Evolutionary conservation across 2,113 vertebrate species (phyloP).

Genomic region (Cyanoramphus novaezelandiae): DNA sequence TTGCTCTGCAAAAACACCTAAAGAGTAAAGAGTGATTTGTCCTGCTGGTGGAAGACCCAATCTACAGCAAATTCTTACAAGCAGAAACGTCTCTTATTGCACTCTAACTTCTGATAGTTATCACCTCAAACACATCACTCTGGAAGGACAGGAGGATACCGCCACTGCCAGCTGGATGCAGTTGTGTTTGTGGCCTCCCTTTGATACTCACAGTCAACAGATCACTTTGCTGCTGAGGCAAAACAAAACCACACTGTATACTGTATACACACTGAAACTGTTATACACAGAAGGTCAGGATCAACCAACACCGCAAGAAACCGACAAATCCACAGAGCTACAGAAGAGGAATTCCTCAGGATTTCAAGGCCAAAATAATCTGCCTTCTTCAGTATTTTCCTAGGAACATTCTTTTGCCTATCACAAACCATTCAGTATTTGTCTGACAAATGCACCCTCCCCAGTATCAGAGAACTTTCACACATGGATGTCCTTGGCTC

Average conservation of each 20-base stretch:
- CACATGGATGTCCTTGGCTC: background rate
- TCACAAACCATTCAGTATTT: background rate
- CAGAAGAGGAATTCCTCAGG: background rate
- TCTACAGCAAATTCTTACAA: background rate
- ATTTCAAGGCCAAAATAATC: background rate
- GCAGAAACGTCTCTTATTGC: background rate
- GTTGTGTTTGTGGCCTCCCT: background rate
- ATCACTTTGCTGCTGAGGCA: background rate
- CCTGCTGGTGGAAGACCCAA: accelerated
- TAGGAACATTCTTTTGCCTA: background rate
- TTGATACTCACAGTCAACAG: background rate
- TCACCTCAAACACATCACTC: background rate
- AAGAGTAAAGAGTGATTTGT: background rate
- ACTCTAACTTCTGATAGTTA: background rate
- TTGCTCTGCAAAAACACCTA: background rate
- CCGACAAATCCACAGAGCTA: background rate
- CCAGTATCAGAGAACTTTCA: background rate
- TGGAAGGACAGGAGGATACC: background rate
- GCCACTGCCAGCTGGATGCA: background rate
- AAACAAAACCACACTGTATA: background rate
- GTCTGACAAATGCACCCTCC: background rate
- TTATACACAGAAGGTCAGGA: background rate
- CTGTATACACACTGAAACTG: too few species aligned
- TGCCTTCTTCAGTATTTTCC: background rate
- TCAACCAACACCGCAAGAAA: background rate